These are phyloP conservation scores for Paralichthys olivaceus DNA, from an alignment of 2,113 vertebrate genomes.

Conservation along the genomic window DNA sequence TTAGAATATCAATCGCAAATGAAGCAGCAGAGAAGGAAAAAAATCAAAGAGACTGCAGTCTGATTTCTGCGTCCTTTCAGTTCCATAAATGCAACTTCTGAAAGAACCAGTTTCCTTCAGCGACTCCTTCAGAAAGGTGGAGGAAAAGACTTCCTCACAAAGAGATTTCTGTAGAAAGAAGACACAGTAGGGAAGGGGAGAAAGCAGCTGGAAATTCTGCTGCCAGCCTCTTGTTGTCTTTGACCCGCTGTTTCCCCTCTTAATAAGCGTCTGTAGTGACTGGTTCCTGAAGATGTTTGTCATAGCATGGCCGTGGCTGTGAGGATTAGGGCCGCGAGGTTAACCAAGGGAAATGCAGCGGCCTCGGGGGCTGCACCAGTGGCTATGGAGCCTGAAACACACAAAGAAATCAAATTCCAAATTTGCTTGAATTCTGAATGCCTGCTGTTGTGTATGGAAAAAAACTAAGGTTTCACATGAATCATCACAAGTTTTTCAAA, in stretches of 20 bases:
- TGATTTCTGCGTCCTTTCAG: constrained; percentile 57
- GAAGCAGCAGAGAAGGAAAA: constrained; percentile 36
- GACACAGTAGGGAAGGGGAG: constrained; percentile 43
- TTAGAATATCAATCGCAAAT: constrained; percentile 52
- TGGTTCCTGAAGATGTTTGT: constrained; percentile 63
- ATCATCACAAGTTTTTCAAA: neutral
- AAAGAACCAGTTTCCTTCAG: constrained; percentile 63
- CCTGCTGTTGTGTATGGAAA: neutral
- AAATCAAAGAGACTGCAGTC: constrained; percentile 51
- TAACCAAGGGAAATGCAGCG: constrained; percentile 83
- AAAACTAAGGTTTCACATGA: neutral
- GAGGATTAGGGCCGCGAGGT: constrained; percentile 88
- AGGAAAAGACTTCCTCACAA: constrained; percentile 54
- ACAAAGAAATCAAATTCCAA: constrained; percentile 27
- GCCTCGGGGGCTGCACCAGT: constrained; percentile 85
- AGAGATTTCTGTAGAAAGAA: constrained; percentile 47
- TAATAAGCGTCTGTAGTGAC: constrained; percentile 36
- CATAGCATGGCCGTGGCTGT: constrained; percentile 87
- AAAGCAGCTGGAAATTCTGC: constrained; percentile 51
- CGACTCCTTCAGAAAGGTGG: constrained; percentile 54
- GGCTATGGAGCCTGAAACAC: constrained; percentile 85
- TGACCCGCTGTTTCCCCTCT: constrained; percentile 58
- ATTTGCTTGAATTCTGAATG: neutral
- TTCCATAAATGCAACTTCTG: constrained; percentile 57
- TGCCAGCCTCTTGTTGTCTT: constrained; percentile 52